Evolutionary conservation across 2,888 invertebrate genomes (phyloP), one percentile per base, ranked within the genome.

Genomic region (Oscheius sp.): DNA sequence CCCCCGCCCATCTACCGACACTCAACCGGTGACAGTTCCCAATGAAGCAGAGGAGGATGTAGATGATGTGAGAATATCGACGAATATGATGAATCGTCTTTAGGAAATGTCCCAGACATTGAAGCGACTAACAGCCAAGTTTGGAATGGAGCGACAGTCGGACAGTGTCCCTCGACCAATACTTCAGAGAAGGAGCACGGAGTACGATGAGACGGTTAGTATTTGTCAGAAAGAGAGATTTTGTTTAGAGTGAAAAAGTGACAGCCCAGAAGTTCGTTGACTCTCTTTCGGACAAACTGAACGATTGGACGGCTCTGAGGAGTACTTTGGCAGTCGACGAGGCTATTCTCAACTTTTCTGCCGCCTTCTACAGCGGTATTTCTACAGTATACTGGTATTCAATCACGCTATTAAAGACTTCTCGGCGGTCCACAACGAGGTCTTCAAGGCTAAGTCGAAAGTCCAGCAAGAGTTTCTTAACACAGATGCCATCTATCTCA

Each of bases 401-500:
- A 58, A 7, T 33, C 37, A 4, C 4, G 3, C 53, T 53, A 32
- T 63, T 77, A 71, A 73, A 84, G 85, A 86, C 29, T 84, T 85
- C 50, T 83, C 84, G 11, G 77, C 82, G 0, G 82, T 78, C 9
- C 84, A 85, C 59, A 78, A 79, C 2, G 81, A 83, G 53, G 77
- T 77, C 29, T 85, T 83, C 78, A 82, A 81, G 58, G 73, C 73
- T 51, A 78, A 80, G 10, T 80, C 79, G 1, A 80, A 79, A 60
- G 78, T 82, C 7, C 83, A 84, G 62, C 82, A 84, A 57, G 81
- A 83, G 33, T 83, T 86, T 47, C 74, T 87, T 32, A 86, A 84
- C 70, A 81, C 84, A 1, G 86, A 87, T 60, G 85, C 85, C 2
- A 81, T 85, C 13, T 87, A 87, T 72, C 60, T 86, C 33, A 84